Base-by-base conservation (phyloP, 2,113 vertebrate genomes). In the Prochilodus magdalenae region DNA sequence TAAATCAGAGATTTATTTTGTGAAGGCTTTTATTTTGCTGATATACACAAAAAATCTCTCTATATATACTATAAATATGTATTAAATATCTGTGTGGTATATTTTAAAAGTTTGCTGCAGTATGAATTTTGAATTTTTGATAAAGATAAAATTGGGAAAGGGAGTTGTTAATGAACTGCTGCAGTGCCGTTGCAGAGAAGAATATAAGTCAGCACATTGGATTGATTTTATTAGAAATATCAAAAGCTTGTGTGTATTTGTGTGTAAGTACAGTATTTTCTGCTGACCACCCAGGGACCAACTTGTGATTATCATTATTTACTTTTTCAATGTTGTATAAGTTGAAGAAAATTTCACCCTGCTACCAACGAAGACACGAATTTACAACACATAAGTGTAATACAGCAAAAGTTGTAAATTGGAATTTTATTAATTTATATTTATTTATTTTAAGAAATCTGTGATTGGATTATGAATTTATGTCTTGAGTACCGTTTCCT, bases 1-100 rank as follows among this genome's bases (percentile, higher is more conserved):
- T 85, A 84, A 90, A 91, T 87, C 88, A 91, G 90, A 93, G 89
- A 89, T 94, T 91, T 94, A 94, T 94, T 93, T 94, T 94, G 86
- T 89, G 90, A 87, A 90, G 88, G 87, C 85, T 90, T 91, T 92
- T 93, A 93, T 93, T 93, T 93, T 91, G 90, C 85, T 92, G 85
- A 91, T 84, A 90, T 73, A 84, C 69, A 69, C 20, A 40, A 86
- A 29, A 24, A 22, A 49, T 79, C 13, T 77, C 76, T 73, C 65
- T 49, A 75, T 63, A 70, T 86, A 83, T 88, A 89, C 26, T 82
- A 63, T 63, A 80, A 87, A 89, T 91, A 82, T 80, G 86, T 88
- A 90, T 84, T 86, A 80, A 82, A 90, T 90, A 88, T 91, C 53
- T 91, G 88, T 89, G 87, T 89, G 86, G 81, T 86, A 86, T 92